Percentiles rank a stretch among this genome's conserved stretches.
These are phyloP conservation scores for Callipepla californica DNA, from an alignment of 2,113 vertebrate species.

Conservation along the genomic window DNA sequence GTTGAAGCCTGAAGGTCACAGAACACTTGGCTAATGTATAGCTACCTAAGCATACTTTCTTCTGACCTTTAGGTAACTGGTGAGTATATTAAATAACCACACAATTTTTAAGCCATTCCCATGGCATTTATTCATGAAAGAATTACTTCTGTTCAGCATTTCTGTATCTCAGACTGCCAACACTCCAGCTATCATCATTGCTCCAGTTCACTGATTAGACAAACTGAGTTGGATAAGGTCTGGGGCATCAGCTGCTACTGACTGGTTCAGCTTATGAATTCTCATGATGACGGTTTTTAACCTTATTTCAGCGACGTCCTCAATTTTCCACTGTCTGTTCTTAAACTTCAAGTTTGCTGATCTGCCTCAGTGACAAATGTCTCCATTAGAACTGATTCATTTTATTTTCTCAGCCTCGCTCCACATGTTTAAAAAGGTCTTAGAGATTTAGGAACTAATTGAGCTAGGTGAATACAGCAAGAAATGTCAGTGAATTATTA, in stretches of 20 bases:
- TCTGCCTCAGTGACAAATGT: background rate
- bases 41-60: background rate
- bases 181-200: background rate
- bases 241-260: background rate
- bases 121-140: slow-evolving; percentile 9
- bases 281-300: background rate
- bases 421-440: slow-evolving; percentile 33
- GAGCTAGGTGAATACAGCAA: slow-evolving; percentile 48
- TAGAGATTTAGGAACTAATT: slow-evolving; percentile 40
- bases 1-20: slow-evolving; percentile 11
- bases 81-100: background rate
- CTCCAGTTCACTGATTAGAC: background rate
- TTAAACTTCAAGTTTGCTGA: background rate
- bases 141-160: background rate
- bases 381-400: slow-evolving; percentile 25
- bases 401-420: slow-evolving; percentile 52
- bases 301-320: background rate
- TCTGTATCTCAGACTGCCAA: background rate
- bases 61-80: slow-evolving; percentile 10
- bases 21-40: background rate
- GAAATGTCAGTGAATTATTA: slow-evolving; percentile 53
- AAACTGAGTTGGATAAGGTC: background rate
- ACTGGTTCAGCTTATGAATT: slow-evolving; percentile 6
- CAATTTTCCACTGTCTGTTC: background rate
- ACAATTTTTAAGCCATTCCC: background rate